Percentiles rank a stretch among this genome's conserved stretches.
These are phyloP conservation scores for Hipposideros armiger DNA, from an alignment of 2,113 vertebrate species.

Conservation along the genomic window DNA sequence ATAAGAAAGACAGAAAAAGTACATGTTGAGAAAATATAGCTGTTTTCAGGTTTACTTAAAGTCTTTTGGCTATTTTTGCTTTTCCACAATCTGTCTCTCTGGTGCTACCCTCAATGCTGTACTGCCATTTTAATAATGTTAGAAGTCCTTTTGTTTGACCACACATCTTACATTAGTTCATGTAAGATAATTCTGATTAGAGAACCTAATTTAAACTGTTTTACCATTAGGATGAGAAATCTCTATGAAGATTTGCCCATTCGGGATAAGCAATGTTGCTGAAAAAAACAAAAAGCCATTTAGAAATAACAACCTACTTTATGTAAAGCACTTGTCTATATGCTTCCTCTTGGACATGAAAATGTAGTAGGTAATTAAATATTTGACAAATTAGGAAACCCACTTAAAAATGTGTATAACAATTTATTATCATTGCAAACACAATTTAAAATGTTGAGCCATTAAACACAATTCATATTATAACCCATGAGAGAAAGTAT, in stretches of 20 bases:
- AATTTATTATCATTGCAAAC: conserved; percentile 58
- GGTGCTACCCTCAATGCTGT: not conserved
- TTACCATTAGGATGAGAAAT: not conserved
- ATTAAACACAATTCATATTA: conserved; percentile 61
- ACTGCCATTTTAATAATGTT: not conserved
- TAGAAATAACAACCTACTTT: not conserved
- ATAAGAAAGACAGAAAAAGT: not conserved
- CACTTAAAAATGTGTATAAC: conserved; percentile 46
- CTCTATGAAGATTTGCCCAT: not conserved
- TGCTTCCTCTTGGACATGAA: not conserved
- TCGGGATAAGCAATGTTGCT: not conserved
- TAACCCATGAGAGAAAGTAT: conserved; percentile 49
- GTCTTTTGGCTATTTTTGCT: not conserved
- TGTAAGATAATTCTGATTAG: not conserved
- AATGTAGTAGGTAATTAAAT: conserved; percentile 56
- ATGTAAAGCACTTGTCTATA: not conserved
- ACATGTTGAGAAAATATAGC: not conserved
- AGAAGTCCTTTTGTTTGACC: not conserved
- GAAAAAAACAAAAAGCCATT: not conserved
- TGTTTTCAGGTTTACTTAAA: not conserved
- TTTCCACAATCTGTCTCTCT: not conserved
- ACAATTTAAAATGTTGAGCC: conserved; percentile 52
- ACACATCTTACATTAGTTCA: not conserved
- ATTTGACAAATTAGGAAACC: conserved; percentile 56
- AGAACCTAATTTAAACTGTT: not conserved